A percentile compares a stretch with the other conserved stretches of the same genome.
Conservation (phyloP, 1,140 invertebrate genomes). For the Asbolus verrucosus region DNA sequence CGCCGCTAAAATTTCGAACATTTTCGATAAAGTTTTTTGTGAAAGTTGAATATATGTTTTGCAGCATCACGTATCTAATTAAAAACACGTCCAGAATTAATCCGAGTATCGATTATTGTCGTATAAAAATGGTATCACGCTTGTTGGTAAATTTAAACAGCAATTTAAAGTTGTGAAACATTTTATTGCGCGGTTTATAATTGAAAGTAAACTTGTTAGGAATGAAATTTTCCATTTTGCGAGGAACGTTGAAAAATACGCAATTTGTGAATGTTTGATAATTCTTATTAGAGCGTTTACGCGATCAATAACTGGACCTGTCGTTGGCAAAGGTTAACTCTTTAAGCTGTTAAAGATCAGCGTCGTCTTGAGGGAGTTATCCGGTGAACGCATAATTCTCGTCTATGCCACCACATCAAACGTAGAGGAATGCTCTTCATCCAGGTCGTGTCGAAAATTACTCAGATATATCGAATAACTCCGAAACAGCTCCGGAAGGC, state of each 20-base stretch:
- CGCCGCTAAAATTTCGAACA: too few relatives aligned
- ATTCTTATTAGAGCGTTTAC: too few relatives aligned
- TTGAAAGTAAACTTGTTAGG: too few relatives aligned
- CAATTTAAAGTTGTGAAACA: neutral
- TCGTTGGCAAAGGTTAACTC: neutral
- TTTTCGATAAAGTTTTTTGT: neutral
- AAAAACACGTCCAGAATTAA: slow-evolving; percentile 13
- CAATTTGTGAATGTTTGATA: too few relatives aligned
- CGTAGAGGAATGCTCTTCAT: slow-evolving; percentile 28
- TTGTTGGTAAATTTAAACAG: slow-evolving; percentile 11
- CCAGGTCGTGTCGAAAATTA: slow-evolving; percentile 10
- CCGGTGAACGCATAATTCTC: slow-evolving; percentile 15
- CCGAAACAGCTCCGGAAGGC: neutral
- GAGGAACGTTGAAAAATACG: too few relatives aligned
- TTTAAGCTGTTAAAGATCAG: slow-evolving; percentile 2
- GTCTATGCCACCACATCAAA: neutral
- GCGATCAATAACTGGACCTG: neutral
- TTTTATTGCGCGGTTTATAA: neutral
- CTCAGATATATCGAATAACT: slow-evolving; percentile 33
- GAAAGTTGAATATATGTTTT: neutral
- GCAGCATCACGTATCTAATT: slow-evolving; percentile 1
- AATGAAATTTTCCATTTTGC: too few relatives aligned
- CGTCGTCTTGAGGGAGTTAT: slow-evolving; percentile 12
- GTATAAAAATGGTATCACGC: neutral
- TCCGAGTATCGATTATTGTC: neutral